Base-by-base conservation (phyloP, 2,113 vertebrate species). In the Ictalurus punctatus region DNA sequence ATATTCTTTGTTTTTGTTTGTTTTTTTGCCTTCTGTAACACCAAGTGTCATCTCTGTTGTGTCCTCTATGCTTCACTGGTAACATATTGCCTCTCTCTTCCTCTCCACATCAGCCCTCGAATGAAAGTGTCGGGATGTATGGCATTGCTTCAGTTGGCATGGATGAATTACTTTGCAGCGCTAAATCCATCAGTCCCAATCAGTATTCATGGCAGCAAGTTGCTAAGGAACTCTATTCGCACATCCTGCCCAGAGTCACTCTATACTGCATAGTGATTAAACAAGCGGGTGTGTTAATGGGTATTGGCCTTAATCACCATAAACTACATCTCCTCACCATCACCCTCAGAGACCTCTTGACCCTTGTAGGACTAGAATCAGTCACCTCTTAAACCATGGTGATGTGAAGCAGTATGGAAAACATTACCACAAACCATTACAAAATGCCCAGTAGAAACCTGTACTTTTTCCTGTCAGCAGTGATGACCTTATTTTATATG, bases 191-290 rank as follows among this genome's bases (percentile, higher is more conserved):
- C 74, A 5, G 1, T 13, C 19, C 58, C 65, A 40, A 65, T 87
- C 74, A 52, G 74, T 65, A 65, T 87, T 80, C 40, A 65, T 65
- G 59, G 86, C 40, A 80, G 17, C 59, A 65, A 79, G 59, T 44
- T 78, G 78, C 27, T 44, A 80, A 52, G 58, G 59, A 80, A 54
- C 86, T 78, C 59, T n/a, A 13, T 79, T 63, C 56, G 27, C 17
- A 21, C 54, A 61, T 27, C 37, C 54, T 48, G 23, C 19, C 21
- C 58, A n/a, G 25, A 61, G 59, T 48, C 25, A 34, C 48, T 67
- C 59, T 79, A 54, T 81, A 58, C 17, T 54, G n/a, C 30, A 23
- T 65, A 14, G 58, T 48, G 67, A 58, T 76, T 40, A 37, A 74
- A 76, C 12, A 1, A 44, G 23, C 4, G 27, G 54, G 16, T 76